phyloP scores from a whole-genome alignment of 2,888 invertebrate genomes.

The Diachrysia chrysitis region DNA sequence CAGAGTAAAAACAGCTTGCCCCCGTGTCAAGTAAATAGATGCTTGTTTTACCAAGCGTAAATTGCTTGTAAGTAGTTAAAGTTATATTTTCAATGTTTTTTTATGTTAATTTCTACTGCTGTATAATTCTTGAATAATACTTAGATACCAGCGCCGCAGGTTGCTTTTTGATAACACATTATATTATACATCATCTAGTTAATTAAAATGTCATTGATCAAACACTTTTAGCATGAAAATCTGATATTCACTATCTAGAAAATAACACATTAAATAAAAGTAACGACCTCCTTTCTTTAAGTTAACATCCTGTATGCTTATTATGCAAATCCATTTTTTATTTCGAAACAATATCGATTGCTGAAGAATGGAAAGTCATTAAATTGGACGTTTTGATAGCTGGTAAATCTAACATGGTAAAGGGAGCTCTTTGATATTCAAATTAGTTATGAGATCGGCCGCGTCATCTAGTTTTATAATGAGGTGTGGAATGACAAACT shows the following conservation, averaged over 20 bases:
- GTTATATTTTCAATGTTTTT: conserved; percentile 52
- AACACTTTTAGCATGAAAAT: conserved; percentile 39
- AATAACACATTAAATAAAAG: conserved; percentile 27
- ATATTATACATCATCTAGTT: background rate
- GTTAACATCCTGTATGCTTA: conserved; percentile 51
- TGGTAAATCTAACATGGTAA: conserved; percentile 61
- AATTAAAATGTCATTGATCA: conserved; percentile 33
- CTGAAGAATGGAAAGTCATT: conserved; percentile 62
- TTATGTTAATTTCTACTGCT: conserved; percentile 33
- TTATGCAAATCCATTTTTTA: conserved; percentile 57
- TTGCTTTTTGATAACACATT: no score
- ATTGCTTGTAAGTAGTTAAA: conserved; percentile 49
- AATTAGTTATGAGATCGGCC: conserved; percentile 69
- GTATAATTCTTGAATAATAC: no score
- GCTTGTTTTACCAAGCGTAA: conserved; percentile 40
- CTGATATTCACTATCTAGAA: conserved; percentile 36
- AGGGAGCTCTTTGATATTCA: conserved; percentile 74
- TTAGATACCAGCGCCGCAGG: conserved; percentile 18
- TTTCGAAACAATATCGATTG: conserved; percentile 43
- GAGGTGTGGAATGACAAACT: conserved; percentile 79
- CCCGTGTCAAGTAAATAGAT: conserved; percentile 1
- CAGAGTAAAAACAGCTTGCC: background rate
- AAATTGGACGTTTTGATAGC: conserved; percentile 55
- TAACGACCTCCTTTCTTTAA: conserved; percentile 34
- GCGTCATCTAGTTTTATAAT: conserved; percentile 70